phyloP scores from a whole-genome alignment of 2,888 invertebrate species.

The Hirtodrosophila duncani region DNA sequence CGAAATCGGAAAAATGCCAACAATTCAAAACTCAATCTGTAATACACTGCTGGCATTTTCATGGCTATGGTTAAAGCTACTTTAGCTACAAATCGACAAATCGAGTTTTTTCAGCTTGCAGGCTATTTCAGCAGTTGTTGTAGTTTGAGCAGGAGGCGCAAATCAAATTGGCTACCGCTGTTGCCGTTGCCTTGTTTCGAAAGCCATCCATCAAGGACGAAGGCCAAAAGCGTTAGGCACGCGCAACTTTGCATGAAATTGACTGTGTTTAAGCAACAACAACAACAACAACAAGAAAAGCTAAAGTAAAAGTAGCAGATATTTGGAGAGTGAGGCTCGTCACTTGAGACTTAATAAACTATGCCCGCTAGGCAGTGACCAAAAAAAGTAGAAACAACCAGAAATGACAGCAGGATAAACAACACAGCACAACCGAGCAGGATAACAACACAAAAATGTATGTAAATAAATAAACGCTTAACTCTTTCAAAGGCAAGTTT shows the following conservation, averaged over 20 bases:
- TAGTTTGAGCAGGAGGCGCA: conserved; percentile 31
- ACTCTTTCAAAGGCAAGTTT: conserved; percentile 62
- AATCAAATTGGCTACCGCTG: conserved; percentile 70
- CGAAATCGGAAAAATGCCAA: conserved; percentile 17
- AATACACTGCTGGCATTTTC: conserved; percentile 27
- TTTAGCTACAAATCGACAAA: conserved; percentile 39
- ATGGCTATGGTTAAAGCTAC: neutral
- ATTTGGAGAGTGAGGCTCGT: conserved; percentile 25
- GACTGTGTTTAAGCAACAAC: conserved; percentile 50
- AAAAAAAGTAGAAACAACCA: neutral
- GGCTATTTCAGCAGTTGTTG: conserved; percentile 20
- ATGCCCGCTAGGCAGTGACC: conserved; percentile 32
- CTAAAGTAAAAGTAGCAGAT: neutral
- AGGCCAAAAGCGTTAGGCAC: conserved; percentile 53
- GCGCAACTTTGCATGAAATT: conserved; percentile 65
- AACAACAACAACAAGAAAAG: conserved; percentile 21
- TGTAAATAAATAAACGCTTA: conserved; percentile 71
- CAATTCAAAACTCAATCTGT: conserved; percentile 36
- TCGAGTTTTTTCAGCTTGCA: conserved; percentile 39
- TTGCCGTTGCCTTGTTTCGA: conserved; percentile 52
- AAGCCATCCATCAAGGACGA: conserved; percentile 67
- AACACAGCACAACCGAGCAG: too few relatives aligned
- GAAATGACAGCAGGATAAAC: conserved; percentile 11
- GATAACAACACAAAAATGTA: too few relatives aligned
- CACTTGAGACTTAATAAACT: conserved; percentile 70